These are phyloP conservation scores for Catagonus wagneri DNA, from an alignment of 2,113 vertebrate genomes.

Conservation along the genomic window DNA sequence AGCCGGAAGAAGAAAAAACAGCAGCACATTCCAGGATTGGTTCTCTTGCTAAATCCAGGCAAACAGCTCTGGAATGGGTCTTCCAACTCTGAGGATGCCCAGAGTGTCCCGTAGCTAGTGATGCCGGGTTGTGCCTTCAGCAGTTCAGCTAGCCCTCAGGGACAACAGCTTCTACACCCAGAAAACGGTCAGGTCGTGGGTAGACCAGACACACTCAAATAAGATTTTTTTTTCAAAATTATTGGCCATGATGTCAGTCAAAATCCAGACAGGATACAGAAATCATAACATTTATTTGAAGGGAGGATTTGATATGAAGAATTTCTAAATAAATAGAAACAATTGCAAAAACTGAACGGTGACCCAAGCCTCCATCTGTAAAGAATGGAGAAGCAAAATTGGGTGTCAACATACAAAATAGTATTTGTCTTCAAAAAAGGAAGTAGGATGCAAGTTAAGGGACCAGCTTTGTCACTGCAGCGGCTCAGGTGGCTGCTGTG, in stretches of 20 bases:
- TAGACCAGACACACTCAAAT: background rate
- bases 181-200: background rate
- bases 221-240: background rate
- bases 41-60: background rate
- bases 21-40: background rate
- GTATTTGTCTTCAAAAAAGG: background rate
- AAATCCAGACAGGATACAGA: background rate
- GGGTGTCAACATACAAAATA: background rate
- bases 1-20: background rate
- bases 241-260: background rate
- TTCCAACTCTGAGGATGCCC: background rate
- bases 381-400: background rate
- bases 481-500: too few relatives aligned
- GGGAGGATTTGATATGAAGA: background rate
- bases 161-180: background rate
- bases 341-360: background rate
- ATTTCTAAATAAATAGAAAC: background rate
- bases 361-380: background rate
- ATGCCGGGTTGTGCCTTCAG: background rate
- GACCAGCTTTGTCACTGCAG: too few relatives aligned
- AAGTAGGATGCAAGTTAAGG: too few relatives aligned
- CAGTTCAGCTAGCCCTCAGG: background rate
- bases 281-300: background rate
- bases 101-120: accelerated
- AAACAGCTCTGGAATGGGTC: background rate